Evolutionary conservation across 2,113 vertebrate genomes (phyloP), one percentile per base, ranked within the genome.

Genomic region (Oryzias celebensis): DNA sequence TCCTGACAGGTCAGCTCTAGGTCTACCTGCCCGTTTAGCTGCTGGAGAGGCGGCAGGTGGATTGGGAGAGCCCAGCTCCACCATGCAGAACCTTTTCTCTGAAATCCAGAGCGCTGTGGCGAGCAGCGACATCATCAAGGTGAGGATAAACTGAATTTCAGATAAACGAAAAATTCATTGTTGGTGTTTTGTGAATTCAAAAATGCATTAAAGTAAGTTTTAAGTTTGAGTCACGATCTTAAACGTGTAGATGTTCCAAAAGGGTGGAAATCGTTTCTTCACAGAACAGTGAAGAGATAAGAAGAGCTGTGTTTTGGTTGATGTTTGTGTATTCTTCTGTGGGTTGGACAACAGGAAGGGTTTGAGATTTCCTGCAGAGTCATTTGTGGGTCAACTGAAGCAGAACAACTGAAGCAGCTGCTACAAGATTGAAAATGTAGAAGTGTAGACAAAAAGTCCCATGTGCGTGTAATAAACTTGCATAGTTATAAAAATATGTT

Each of bases 21-120:
- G 20, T 28, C 15, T 3, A 24, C 41, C 47, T 2, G 69, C 66
- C 43, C 62, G 22, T 45, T 51, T n/a, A 16, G 43, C 3, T 8
- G 44, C 51, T 1, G 42, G 28, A 45, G 73, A 67, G 45, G 20
- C 3, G 0, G 20, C 51, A 41, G 62, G 52, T 54, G 71, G 52
- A 66, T 61, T 41, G 17, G 1, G 42, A 1, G 60, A 54, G 28
- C 26, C 60, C 36, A 46, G 24, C 50, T 62, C 41, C 49, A 73
- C 63, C 65, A 84, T 90, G 81, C 74, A 69, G 73, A 78, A 73
- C 1, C 55, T 88, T 52, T 67, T 85, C 42, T 78, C 59, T 44
- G 83, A 82, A 20, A 65, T 84, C 67, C 87, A 87, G 47, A 56
- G 52, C 20, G 20, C 79, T 58, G 78, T 83, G 68, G 85, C 84